Evolutionary conservation across 2,113 vertebrate genomes (phyloP).

Genomic region (Hippotragus niger): DNA sequence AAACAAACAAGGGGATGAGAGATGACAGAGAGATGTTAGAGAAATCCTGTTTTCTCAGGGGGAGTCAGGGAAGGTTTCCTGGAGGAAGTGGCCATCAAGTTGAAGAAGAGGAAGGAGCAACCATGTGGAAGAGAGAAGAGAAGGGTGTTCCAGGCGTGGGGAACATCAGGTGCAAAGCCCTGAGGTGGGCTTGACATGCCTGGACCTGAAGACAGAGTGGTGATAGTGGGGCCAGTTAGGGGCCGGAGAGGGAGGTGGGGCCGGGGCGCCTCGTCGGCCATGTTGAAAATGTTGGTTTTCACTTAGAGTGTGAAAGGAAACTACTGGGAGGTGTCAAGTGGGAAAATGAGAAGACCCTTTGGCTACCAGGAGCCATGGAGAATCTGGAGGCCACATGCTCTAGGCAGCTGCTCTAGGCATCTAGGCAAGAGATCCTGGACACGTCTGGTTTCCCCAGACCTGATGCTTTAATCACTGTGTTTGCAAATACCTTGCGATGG

Average conservation of each 20-base stretch:
- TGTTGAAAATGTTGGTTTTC: neutral
- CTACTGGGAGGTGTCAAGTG: neutral
- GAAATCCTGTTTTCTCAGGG: neutral
- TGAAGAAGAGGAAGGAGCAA: neutral
- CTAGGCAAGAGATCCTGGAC: neutral
- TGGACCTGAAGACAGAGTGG: no score
- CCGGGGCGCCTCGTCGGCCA: neutral
- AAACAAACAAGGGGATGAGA: neutral
- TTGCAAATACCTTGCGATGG: neutral
- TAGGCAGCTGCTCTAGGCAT: neutral
- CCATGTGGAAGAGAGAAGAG: neutral
- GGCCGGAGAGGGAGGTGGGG: neutral
- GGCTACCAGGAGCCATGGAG: fast-evolving
- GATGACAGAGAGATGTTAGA: neutral
- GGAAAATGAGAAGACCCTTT: neutral
- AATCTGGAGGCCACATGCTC: neutral
- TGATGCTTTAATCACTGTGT: neutral
- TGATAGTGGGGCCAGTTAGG: no score
- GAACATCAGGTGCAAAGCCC: neutral
- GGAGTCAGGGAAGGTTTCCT: neutral
- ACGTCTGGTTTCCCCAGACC: neutral
- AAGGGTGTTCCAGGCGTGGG: neutral
- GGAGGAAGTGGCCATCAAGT: neutral
- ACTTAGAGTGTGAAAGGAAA: neutral
- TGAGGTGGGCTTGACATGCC: neutral